phyloP scores from a whole-genome alignment of 2,888 invertebrate species.

The Anoplius nigerrimus region DNA sequence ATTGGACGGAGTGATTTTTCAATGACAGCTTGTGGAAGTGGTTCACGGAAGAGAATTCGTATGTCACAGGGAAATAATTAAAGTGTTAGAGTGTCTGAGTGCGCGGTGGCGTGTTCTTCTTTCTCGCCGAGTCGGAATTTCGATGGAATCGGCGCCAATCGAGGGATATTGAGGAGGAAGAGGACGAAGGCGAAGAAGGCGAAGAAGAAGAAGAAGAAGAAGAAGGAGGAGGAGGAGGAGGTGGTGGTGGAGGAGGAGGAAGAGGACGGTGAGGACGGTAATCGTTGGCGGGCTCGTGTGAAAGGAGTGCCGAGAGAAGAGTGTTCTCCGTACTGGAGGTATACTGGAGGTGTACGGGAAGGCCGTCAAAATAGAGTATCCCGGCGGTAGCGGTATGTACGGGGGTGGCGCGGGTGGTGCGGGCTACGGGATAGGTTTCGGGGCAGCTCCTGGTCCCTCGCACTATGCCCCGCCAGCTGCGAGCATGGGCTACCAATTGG shows the following conservation, averaged over 20 bases:
- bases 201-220: neutral
- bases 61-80: no score
- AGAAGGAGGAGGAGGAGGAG: neutral
- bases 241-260: neutral
- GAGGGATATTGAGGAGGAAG: neutral
- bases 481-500: slow-evolving; percentile 68
- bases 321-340: no score
- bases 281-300: no score
- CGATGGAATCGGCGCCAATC: neutral
- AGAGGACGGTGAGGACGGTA: neutral
- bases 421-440: slow-evolving; percentile 69
- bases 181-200: neutral
- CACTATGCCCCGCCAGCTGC: slow-evolving; percentile 66
- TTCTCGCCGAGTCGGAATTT: no score
- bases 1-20: no score
- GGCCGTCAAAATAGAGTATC: slow-evolving; percentile 70
- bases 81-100: no score
- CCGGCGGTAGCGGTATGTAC: slow-evolving; percentile 69
- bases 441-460: slow-evolving; percentile 67
- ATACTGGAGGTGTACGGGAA: slow-evolving; percentile 15
- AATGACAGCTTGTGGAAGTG: no score
- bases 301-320: no score
- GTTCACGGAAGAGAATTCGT: no score
- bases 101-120: no score
- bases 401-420: slow-evolving; percentile 68